These are phyloP conservation scores for Protophormia terraenovae DNA, from an alignment of 2,888 invertebrate genomes.

Conservation along the genomic window DNA sequence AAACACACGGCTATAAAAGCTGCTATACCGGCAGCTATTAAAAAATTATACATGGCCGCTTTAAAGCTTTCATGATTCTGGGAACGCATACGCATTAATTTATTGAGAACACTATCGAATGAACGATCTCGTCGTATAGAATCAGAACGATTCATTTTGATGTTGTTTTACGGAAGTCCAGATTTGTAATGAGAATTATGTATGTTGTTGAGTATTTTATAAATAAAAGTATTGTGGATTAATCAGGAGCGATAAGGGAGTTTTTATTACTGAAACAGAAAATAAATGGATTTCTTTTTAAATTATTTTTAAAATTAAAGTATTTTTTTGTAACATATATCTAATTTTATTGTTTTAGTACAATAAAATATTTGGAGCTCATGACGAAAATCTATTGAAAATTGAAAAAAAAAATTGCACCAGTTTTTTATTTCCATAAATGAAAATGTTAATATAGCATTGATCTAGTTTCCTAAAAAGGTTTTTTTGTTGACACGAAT, in stretches of 20 bases:
- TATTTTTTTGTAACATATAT: too few species aligned
- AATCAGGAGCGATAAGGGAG: neutral
- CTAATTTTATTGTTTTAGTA: too few species aligned
- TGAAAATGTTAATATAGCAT: too few species aligned
- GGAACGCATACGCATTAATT: constrained; percentile 76
- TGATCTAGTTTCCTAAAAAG: too few species aligned
- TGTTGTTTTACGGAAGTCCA: neutral
- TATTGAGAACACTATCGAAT: constrained; percentile 80
- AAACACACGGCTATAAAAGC: constrained; percentile 87
- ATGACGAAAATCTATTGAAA: too few species aligned
- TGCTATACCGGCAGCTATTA: constrained; percentile 78
- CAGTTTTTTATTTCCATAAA: too few species aligned
- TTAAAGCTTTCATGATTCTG: constrained; percentile 80
- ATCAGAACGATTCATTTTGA: constrained; percentile 77
- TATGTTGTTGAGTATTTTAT: neutral
- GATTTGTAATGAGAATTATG: neutral
- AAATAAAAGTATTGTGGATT: neutral
- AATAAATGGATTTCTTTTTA: neutral
- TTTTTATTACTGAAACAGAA: constrained; percentile 5
- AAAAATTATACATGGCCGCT: constrained; percentile 80
- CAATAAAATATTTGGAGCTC: too few species aligned
- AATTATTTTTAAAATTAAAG: too few species aligned
- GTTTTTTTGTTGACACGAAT: too few species aligned
- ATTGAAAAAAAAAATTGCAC: too few species aligned
- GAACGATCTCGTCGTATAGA: constrained; percentile 79